A percentile compares a stretch with the other conserved stretches of the same genome.
Conservation (phyloP, 2,797 vertebrate genomes). For the Dendrocincla fuliginosa region DNA sequence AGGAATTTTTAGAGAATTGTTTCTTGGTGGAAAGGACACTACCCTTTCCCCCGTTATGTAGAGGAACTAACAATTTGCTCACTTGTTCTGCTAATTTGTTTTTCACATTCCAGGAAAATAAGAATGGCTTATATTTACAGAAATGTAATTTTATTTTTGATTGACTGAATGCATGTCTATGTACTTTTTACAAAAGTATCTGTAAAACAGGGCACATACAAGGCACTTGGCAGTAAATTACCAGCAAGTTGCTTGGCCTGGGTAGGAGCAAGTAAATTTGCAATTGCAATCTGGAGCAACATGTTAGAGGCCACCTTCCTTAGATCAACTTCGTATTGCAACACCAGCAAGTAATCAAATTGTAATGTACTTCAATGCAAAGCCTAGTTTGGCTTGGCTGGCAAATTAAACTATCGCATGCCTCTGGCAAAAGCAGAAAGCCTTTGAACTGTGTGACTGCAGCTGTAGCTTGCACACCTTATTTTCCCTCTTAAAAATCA, state of each 20-base stretch:
- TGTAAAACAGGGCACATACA: neutral
- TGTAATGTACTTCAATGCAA: conserved; percentile 55
- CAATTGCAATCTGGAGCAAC: conserved; percentile 43
- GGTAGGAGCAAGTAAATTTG: conserved; percentile 29
- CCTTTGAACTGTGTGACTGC: conserved; percentile 64
- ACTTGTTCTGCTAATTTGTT: neutral
- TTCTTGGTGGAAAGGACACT: neutral
- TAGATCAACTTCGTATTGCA: conserved; percentile 58
- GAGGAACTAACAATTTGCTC: neutral
- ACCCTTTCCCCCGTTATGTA: neutral
- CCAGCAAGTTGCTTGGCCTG: neutral
- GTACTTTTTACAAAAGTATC: neutral
- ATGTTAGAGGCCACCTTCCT: conserved; percentile 55
- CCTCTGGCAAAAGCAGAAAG: conserved; percentile 60
- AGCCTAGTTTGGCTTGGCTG: conserved; percentile 54
- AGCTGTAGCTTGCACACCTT: conserved; percentile 52
- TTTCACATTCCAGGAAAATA: neutral
- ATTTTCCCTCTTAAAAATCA: conserved; percentile 62
- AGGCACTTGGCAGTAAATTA: neutral
- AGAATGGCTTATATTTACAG: neutral
- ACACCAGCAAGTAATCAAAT: conserved; percentile 59
- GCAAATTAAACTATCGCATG: conserved; percentile 55
- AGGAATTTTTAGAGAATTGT: neutral
- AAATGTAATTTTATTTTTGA: neutral
- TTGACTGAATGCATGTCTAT: neutral